Evolutionary conservation across 1,140 invertebrate genomes (phyloP), one percentile per base, ranked within the genome.

Genomic region (Cyclina sinensis): DNA sequence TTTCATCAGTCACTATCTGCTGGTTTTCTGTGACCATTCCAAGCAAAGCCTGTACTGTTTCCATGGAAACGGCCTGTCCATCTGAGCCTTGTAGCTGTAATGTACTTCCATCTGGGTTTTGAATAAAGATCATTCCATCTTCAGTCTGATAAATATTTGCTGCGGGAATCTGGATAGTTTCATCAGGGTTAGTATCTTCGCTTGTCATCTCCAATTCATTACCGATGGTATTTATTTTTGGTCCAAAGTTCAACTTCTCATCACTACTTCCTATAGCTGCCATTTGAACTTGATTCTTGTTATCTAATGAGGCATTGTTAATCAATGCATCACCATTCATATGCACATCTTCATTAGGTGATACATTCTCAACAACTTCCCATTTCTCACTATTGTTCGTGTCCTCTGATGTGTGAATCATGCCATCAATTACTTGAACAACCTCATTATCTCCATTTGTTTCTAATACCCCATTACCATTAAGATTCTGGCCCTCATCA

Each of bases 11-110:
- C 18, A 73, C 24, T 18, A 85, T 74, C 48, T 93, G 89, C 0
- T 39, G 51, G 9, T 86, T 86, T 51, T 92, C 90, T 39, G 35
- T 65, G 32, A 94, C 93, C 93, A 94, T 92, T 18, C 93, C 90
- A 24, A 94, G 86, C 14, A 95, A 78, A 1, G 94, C 94, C 76
- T 95, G 94, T 7, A 95, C 92, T 48, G 94, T 94, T 76, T 95
- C 95, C 48, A 95, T 30, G 35, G 90, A 86, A 18, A 81, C 51
- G 1, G 94, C 83, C 65, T 94, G 88, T 14, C 88, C 92, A 80
- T 95, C 92, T 30, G 93, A 92, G 24, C 92, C 92, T 70, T 94
- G 94, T 43, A 94, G 79, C 90, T 95, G 94, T 39, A 94, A 79
- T 7, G 94, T 93, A 11, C 91, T 92, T 14, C 94, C 94, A 89